A percentile compares a stretch with the other conserved stretches of the same genome.
These are phyloP conservation scores for Smittia aterrima DNA, from an alignment of 2,888 invertebrate species.

Conservation along the genomic window DNA sequence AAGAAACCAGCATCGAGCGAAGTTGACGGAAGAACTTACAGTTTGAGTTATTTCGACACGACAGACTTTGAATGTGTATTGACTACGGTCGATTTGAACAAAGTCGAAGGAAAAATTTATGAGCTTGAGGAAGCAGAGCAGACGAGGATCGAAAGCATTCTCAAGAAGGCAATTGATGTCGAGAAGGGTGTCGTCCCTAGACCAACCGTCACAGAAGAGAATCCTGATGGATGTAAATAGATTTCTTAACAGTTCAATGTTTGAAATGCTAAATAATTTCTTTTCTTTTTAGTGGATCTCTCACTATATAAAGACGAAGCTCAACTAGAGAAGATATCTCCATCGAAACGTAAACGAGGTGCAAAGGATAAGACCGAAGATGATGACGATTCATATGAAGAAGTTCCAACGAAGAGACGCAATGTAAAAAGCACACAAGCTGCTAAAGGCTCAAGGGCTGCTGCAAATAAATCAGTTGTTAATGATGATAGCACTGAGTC, in stretches of 20 bases:
- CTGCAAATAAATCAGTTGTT: constrained; percentile 46
- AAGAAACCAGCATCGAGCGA: constrained; percentile 54
- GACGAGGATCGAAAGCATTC: constrained; percentile 75
- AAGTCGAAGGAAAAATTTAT: constrained; percentile 70
- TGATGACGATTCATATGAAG: constrained; percentile 44
- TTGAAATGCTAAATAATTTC: constrained; percentile 12
- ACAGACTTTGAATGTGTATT: constrained; percentile 90
- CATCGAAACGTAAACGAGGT: constrained; percentile 51
- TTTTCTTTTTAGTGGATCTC: constrained; percentile 67
- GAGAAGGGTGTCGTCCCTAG: constrained; percentile 69
- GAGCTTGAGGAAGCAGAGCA: constrained; percentile 71
- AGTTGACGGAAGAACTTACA: constrained; percentile 67
- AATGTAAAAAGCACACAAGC: constrained; percentile 37
- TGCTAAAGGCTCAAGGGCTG: constrained; percentile 47
- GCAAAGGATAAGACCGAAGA: constrained; percentile 46
- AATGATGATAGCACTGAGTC: constrained; percentile 46
- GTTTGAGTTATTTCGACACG: constrained; percentile 85
- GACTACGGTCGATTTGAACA: constrained; percentile 76
- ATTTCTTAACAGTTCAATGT: neutral
- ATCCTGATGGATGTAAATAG: constrained; percentile 78
- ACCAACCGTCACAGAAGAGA: constrained; percentile 71
- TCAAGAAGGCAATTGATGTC: constrained; percentile 77
- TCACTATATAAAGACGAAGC: constrained; percentile 81
- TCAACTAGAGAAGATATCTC: constrained; percentile 63
- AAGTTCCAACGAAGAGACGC: constrained; percentile 25